Evolutionary conservation across 2,888 invertebrate species (phyloP), one percentile per base, ranked within the genome.

Genomic region (Physocephala rufipes): DNA sequence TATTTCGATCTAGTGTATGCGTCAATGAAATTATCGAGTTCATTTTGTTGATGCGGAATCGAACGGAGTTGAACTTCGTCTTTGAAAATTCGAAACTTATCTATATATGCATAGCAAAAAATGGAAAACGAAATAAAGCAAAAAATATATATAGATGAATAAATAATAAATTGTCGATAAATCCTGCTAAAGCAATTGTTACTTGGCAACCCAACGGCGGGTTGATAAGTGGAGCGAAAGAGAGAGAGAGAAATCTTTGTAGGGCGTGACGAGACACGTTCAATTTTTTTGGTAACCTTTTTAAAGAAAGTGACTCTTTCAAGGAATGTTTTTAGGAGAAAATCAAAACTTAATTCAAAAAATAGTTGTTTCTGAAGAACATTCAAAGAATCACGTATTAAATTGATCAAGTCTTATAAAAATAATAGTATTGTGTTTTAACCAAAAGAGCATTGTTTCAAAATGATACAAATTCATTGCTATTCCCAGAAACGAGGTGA

Each of bases 1-100:
- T 66, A 71, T 66, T 71, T 66, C 66, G 61, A 71, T 71, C 71
- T 71, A 66, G 66, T 71, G 66, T 62, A 71, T 59, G 66, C 62
- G 62, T 66, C 71, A 71, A 71, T 68, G 53, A 51, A 66, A 61
- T 47, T 61, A 66, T 71, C 66, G 66, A 71, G 66, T 71, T 71
- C 71, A 67, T 71, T 66, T 71, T 51, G 61, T 7, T 9, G 4
- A 36, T 9, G 4, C 36, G 36, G 5, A 36, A 36, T 36, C n/a
- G n/a, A n/a, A n/a, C n/a, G n/a, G n/a, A 51, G 26, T 15, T 19
- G 59, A 59, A 47, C 21, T 47, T n/a, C n/a, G n/a, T n/a, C 28
- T 62, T 21, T 30, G 61, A 61, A 68, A 26, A n/a, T 26, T 26
- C 9, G 26, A 58, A 24, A 58, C 58, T 58, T 58, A 15, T 58